Percentiles rank a stretch among this genome's conserved stretches.
Conservation (phyloP, 2,888 invertebrate species). For the Helleia helle region DNA sequence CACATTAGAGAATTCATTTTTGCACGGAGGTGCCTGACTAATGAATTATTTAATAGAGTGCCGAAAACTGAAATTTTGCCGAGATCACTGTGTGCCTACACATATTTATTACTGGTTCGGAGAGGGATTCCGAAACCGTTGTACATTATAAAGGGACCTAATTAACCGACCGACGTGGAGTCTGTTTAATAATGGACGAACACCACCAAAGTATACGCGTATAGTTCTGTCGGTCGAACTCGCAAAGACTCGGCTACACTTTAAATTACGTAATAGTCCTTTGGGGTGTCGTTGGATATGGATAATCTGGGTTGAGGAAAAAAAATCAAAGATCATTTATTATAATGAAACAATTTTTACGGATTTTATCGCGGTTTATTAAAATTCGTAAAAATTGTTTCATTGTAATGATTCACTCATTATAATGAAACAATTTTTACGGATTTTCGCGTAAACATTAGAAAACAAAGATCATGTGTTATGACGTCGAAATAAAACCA, state of each 20-base stretch:
- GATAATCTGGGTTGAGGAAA: background rate
- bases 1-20: slow-evolving; percentile 72
- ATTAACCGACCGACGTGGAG: slow-evolving; percentile 52
- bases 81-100: slow-evolving; percentile 44
- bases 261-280: slow-evolving; percentile 6
- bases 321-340: too few relatives aligned
- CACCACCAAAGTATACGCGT: slow-evolving; percentile 9
- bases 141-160: slow-evolving; percentile 68
- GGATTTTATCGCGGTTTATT: too few relatives aligned
- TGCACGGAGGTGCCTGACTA: slow-evolving; percentile 40
- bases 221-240: slow-evolving; percentile 12
- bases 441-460: too few relatives aligned
- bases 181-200: slow-evolving; percentile 25
- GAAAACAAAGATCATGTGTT: too few relatives aligned
- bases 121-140: slow-evolving; percentile 58
- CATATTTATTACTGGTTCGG: slow-evolving; percentile 64
- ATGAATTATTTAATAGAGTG: slow-evolving; percentile 49
- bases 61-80: slow-evolving; percentile 66
- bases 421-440: too few relatives aligned
- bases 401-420: too few relatives aligned
- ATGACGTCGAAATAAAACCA: too few relatives aligned
- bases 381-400: too few relatives aligned
- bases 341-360: too few relatives aligned
- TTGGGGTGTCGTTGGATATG: slow-evolving; percentile 1
- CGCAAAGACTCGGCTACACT: background rate